These are phyloP conservation scores for Protonemura montana DNA, from an alignment of 2,888 invertebrate species.

Conservation along the genomic window DNA sequence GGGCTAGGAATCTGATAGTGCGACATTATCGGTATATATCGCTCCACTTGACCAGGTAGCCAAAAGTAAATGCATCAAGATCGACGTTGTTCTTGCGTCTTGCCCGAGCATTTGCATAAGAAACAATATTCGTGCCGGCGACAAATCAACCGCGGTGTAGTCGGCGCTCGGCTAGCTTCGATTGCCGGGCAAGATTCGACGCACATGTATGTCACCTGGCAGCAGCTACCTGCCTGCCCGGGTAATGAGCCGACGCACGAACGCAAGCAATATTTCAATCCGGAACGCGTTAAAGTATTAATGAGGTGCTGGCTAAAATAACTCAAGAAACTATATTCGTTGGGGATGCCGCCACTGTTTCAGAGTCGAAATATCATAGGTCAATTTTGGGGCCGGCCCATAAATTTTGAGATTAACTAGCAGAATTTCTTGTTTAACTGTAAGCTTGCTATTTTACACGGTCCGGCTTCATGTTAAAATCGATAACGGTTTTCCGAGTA, in stretches of 20 bases:
- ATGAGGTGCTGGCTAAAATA: neutral
- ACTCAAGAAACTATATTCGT: too few relatives aligned
- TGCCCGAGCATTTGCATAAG: neutral
- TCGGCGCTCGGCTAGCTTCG: neutral
- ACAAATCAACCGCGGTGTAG: neutral
- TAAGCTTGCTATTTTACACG: too few relatives aligned
- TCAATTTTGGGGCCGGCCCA: too few relatives aligned
- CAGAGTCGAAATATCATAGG: too few relatives aligned
- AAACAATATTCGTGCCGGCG: constrained; percentile 20
- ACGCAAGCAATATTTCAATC: constrained; percentile 3
- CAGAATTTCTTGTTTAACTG: too few relatives aligned
- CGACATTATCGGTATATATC: neutral
- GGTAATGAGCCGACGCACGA: neutral
- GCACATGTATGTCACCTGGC: neutral
- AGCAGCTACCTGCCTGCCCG: too few relatives aligned
- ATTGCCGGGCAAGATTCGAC: neutral
- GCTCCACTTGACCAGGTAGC: neutral
- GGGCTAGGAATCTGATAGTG: neutral
- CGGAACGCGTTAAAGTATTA: constrained; percentile 7
- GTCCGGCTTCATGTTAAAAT: neutral
- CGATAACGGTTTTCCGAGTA: neutral
- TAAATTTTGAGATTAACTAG: too few relatives aligned
- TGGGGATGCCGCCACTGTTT: too few relatives aligned
- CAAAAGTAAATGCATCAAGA: neutral
- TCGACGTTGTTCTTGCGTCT: neutral